Conservation (phyloP, 2,797 vertebrate species). For the Clarias fuscus region DNA sequence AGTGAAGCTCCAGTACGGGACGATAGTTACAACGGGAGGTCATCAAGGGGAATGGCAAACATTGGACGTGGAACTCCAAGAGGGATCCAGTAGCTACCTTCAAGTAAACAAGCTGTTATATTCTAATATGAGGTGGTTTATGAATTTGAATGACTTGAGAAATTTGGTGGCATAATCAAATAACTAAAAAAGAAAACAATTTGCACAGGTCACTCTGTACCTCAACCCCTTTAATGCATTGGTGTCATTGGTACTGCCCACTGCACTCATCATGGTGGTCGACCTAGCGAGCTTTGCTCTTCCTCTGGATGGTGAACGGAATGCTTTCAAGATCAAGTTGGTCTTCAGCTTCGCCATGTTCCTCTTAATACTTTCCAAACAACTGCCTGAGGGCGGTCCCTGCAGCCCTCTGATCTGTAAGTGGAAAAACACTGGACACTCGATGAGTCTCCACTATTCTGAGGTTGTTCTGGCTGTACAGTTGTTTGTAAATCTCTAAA, state of each 20-base stretch:
- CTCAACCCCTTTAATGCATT: conserved; percentile 62
- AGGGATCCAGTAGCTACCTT: conserved; percentile 58
- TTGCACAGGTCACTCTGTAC: conserved; percentile 62
- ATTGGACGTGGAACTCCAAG: neutral
- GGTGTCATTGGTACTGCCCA: conserved; percentile 72
- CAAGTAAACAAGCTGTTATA: conserved; percentile 52
- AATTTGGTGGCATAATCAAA: neutral
- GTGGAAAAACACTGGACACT: conserved; percentile 48
- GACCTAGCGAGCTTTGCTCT: conserved; percentile 73
- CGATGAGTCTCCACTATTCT: neutral
- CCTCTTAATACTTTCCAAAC: conserved; percentile 71
- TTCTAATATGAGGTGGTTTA: neutral
- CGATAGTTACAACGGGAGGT: neutral
- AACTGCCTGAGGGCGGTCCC: conserved; percentile 70
- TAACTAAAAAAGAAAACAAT: neutral
- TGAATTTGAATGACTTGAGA: neutral
- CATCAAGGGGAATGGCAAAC: conserved; percentile 71
- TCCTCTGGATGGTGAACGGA: conserved; percentile 69
- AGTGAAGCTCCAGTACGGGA: conserved; percentile 45
- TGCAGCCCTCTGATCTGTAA: conserved; percentile 78
- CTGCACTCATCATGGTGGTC: conserved; percentile 68
- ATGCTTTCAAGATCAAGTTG: conserved; percentile 76
- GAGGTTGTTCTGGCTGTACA: neutral
- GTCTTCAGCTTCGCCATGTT: conserved; percentile 79
- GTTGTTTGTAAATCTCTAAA: neutral